These are phyloP conservation scores for Apis laboriosa DNA, from an alignment of 1,140 invertebrate species.

Conservation along the genomic window DNA sequence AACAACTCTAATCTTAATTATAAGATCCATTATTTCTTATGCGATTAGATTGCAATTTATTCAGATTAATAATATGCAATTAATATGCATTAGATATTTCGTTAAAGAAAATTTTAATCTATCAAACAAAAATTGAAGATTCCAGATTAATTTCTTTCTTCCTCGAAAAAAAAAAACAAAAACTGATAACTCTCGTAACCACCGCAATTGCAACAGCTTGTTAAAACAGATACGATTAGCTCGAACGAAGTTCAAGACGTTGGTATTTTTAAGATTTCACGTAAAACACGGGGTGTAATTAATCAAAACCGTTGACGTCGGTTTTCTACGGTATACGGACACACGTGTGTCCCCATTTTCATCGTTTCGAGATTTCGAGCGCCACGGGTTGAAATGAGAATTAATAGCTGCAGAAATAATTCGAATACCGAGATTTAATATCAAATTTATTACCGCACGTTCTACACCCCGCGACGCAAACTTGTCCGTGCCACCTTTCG, in stretches of 20 bases:
- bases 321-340: neutral
- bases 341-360: neutral
- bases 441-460: neutral
- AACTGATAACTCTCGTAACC: too few relatives aligned
- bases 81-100: too few relatives aligned
- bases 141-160: too few relatives aligned
- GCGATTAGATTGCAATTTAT: too few relatives aligned
- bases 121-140: too few relatives aligned
- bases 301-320: neutral
- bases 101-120: too few relatives aligned
- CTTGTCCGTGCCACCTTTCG: neutral
- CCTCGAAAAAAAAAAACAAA: too few relatives aligned
- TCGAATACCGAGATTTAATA: neutral
- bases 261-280: neutral
- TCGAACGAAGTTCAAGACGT: neutral
- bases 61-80: too few relatives aligned
- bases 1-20: too few relatives aligned
- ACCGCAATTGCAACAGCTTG: neutral
- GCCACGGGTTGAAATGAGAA: neutral
- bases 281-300: neutral
- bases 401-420: neutral
- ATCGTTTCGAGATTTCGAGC: neutral
- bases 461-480: neutral
- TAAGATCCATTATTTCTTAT: too few relatives aligned
- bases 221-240: neutral